Evolutionary conservation across 2,888 invertebrate genomes (phyloP), one percentile per base, ranked within the genome.

Genomic region (Ornithoptera alexandrae): DNA sequence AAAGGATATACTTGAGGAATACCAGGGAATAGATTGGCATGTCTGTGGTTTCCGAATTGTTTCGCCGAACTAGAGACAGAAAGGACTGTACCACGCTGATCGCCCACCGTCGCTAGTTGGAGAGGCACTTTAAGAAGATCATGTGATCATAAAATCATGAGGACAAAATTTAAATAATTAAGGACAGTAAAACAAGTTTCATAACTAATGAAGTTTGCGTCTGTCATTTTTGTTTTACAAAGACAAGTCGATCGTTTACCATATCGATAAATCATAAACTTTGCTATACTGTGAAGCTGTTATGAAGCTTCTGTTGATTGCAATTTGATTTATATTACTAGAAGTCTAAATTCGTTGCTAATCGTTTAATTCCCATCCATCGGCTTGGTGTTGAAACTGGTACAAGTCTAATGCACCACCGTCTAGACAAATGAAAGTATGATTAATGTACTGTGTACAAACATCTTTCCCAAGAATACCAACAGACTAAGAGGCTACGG

Each of bases 321-420:
- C n/a, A 42, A 59, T 46, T 50, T 17, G 20, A 58, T 2, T 39
- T 59, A 22, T 78, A 79, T 81, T 76, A 74, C 39, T 59, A 30
- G 12, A 61, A 65, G 53, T 61, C 57, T 65, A 69, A 62, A 46
- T 65, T 62, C 20, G 58, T 46, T 46, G 62, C 65, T 58, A 69
- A 70, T 66, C 62, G 36, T 70, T 66, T 70, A 66, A 70, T 65
- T 66, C 65, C 24, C 58, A 58, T 57, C 39, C 65, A 65, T 62
- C 69, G 36, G 57, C 63, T 17, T 30, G 53, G 46, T 59, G 62
- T 60, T 63, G 67, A 70, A 70, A 67, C 67, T 53, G 57, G 70
- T 60, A 67, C 67, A 63, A 53, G 60, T 61, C 61, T 67, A 63
- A 62, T 66, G 65, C 58, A 66, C 53, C 22, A 36, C 58, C n/a